A percentile compares a stretch with the other conserved stretches of the same genome.
Evolutionary conservation across 2,888 invertebrate species (phyloP).

Genomic region (Apeira syringaria): DNA sequence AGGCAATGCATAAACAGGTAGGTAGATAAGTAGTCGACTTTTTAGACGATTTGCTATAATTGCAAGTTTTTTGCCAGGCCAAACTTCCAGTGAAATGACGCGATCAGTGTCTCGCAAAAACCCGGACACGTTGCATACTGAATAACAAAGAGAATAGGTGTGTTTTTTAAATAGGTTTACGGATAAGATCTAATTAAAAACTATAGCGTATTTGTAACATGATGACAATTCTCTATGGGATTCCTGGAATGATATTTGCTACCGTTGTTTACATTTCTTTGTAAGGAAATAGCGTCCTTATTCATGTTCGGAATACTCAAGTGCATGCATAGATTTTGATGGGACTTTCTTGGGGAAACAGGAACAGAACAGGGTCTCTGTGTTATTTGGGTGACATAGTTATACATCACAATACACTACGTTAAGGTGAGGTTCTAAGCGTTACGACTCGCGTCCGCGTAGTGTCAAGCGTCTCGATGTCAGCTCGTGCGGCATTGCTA

Average conservation of each 20-base stretch:
- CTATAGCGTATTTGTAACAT: slow-evolving; percentile 9
- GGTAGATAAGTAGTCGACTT: slow-evolving; percentile 23
- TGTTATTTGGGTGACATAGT: no score
- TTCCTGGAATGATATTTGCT: slow-evolving; percentile 20
- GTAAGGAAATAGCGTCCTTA: no score
- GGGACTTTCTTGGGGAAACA: no score
- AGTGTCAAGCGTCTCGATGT: no score
- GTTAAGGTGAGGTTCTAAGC: no score
- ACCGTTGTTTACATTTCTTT: no score
- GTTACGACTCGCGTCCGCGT: no score
- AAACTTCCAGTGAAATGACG: slow-evolving; percentile 45
- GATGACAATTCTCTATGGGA: slow-evolving; percentile 8
- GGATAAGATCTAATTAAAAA: slow-evolving; percentile 20
- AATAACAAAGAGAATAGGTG: slow-evolving; percentile 37
- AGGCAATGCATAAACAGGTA: slow-evolving; percentile 19
- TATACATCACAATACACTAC: no score
- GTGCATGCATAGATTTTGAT: no score
- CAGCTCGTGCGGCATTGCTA: no score
- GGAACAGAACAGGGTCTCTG: no score
- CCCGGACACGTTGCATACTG: slow-evolving; percentile 46
- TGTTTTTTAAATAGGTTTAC: slow-evolving; percentile 25
- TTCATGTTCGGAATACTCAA: no score
- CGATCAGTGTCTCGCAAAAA: slow-evolving; percentile 48
- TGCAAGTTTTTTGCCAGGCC: slow-evolving; percentile 42
- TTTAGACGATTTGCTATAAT: slow-evolving; percentile 38